Conservation (phyloP, 2,113 vertebrate species). For the Gallinago media region DNA sequence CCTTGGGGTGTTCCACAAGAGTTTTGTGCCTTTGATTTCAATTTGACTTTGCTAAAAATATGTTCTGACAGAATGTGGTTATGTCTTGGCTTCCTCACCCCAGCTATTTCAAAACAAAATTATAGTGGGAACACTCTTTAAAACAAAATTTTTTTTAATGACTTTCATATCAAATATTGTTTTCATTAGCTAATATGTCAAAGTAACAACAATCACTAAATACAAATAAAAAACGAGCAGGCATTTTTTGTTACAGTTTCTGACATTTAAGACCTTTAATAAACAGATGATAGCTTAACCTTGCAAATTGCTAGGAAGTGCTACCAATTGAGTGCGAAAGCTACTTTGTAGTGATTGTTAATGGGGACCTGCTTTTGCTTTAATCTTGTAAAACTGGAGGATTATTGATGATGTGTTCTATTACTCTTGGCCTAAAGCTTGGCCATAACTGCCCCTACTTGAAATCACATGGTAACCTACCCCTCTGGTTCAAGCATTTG, state of each 20-base stretch:
- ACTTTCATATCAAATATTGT: neutral
- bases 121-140: neutral
- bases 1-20: neutral
- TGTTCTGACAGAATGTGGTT: neutral
- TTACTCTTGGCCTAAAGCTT: neutral
- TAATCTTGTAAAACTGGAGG: neutral
- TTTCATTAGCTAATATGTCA: neutral
- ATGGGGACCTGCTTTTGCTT: neutral
- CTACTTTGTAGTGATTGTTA: neutral
- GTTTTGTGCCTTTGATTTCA: neutral
- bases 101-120: neutral
- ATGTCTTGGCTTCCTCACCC: neutral
- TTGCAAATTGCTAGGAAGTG: neutral
- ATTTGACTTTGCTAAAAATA: neutral
- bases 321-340: neutral
- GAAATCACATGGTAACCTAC: neutral
- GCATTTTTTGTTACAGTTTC: neutral
- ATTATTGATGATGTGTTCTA: neutral
- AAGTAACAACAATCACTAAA: neutral
- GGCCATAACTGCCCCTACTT: neutral
- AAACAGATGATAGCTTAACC: neutral
- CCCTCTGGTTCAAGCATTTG: neutral
- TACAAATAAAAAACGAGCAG: neutral
- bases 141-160: neutral
- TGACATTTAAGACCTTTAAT: neutral